A percentile compares a stretch with the other conserved stretches of the same genome.
Evolutionary conservation across 2,797 vertebrate genomes (phyloP).

Genomic region (Amblyraja radiata): DNA sequence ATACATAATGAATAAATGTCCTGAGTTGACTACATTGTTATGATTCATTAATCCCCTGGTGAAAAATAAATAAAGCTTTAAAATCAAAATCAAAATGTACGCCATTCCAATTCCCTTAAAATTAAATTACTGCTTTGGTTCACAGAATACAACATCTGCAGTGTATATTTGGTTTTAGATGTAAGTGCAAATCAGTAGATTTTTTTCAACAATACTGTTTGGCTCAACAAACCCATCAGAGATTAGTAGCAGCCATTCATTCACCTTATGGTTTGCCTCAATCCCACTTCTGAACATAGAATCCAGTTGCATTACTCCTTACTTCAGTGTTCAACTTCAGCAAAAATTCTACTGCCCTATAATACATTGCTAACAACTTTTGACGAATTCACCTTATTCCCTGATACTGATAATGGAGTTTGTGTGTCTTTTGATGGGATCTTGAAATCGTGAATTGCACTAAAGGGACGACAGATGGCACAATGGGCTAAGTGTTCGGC

Average conservation of each 20-base stretch:
- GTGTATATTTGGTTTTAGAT: neutral
- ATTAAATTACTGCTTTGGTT: neutral
- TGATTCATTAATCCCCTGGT: neutral
- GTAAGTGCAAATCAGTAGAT: neutral
- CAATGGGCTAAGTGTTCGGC: too few relatives aligned
- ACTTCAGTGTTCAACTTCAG: too few relatives aligned
- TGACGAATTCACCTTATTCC: neutral
- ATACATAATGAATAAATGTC: neutral
- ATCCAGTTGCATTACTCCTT: neutral
- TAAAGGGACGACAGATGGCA: too few relatives aligned
- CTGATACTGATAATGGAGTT: neutral
- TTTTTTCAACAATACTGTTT: neutral
- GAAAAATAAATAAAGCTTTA: neutral
- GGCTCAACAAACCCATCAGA: neutral
- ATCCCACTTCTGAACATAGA: neutral
- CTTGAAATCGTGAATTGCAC: neutral
- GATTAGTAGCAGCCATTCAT: neutral
- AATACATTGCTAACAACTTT: neutral
- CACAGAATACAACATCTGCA: neutral
- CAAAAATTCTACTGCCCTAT: neutral
- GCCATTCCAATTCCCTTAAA: neutral
- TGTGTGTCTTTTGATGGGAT: neutral
- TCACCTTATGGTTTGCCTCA: neutral
- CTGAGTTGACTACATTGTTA: neutral
- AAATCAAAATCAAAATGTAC: neutral